These are phyloP conservation scores for Microcebus tavaratra DNA, from an alignment of 2,113 vertebrate genomes.

Conservation along the genomic window DNA sequence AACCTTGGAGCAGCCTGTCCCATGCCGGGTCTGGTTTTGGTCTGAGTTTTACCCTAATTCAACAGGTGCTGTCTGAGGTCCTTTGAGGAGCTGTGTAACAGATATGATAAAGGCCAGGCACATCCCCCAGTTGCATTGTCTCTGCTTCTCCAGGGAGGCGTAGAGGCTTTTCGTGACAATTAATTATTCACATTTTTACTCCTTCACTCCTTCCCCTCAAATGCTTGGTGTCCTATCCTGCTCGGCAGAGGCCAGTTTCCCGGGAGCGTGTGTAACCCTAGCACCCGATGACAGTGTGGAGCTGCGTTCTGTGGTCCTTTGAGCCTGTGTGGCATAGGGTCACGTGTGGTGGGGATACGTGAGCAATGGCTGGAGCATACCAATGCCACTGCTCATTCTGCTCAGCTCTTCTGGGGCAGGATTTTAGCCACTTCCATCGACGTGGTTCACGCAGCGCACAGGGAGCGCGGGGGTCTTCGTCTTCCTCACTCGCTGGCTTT, in stretches of 20 bases:
- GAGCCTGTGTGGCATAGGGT: constrained; percentile 40
- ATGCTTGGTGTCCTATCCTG: constrained; percentile 39
- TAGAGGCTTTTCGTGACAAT: constrained; percentile 54
- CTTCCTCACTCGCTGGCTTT: neutral
- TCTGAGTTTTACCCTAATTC: constrained; percentile 16
- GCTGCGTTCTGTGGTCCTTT: constrained; percentile 54
- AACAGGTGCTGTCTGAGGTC: constrained; percentile 50
- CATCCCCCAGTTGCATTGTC: neutral
- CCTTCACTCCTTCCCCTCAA: constrained; percentile 36
- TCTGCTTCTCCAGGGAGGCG: constrained; percentile 49
- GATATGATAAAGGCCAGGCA: constrained; percentile 48
- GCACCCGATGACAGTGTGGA: constrained; percentile 52
- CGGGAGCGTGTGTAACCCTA: neutral
- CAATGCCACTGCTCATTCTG: constrained; percentile 56
- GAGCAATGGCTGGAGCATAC: constrained; percentile 49
- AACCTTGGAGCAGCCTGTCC: neutral
- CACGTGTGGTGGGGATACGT: constrained; percentile 44
- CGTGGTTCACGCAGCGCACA: constrained; percentile 20
- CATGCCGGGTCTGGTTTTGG: neutral
- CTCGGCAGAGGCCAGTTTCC: constrained; percentile 40
- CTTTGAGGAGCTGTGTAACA: constrained; percentile 31
- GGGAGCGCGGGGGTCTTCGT: constrained; percentile 2
- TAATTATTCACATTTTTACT: constrained; percentile 66
- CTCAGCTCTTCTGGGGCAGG: constrained; percentile 6
- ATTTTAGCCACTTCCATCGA: constrained; percentile 35